These are phyloP conservation scores for Poecilia wingei DNA, from an alignment of 2,797 vertebrate genomes.

Conservation along the genomic window DNA sequence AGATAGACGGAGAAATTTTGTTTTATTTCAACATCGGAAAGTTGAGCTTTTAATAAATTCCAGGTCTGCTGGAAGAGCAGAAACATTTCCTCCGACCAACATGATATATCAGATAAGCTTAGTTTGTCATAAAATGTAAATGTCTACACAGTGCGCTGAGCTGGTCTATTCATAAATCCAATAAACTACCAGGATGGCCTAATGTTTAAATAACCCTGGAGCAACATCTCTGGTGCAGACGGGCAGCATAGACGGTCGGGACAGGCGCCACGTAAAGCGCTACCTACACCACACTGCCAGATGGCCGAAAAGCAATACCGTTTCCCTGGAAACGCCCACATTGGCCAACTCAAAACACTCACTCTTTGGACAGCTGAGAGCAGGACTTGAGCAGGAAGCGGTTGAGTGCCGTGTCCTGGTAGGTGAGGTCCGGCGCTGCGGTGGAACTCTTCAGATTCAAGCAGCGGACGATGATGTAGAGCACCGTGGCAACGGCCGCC, in stretches of 20 bases:
- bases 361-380: conserved; percentile 96
- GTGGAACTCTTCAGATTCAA: conserved; percentile 97
- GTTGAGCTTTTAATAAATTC: conserved; percentile 3
- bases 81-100: conserved; percentile 10
- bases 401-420: conserved; percentile 90
- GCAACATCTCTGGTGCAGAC: conserved; percentile 22
- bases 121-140: conserved; percentile 31
- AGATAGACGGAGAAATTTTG: background rate
- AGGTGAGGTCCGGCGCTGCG: conserved; percentile 90
- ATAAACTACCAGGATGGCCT: conserved; percentile 20
- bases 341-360: conserved; percentile 77
- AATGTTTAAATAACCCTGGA: conserved; percentile 36
- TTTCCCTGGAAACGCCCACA: conserved; percentile 46
- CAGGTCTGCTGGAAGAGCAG: background rate
- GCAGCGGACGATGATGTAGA: conserved; percentile 94
- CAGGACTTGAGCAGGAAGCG: conserved; percentile 95
- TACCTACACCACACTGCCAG: conserved; percentile 34
- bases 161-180: conserved; percentile 27
- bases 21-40: background rate
- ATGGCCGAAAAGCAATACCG: conserved; percentile 24
- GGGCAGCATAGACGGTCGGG: conserved; percentile 38
- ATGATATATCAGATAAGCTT: conserved; percentile 22
- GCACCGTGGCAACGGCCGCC: conserved; percentile 91
- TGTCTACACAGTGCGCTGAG: background rate
- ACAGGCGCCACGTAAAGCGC: conserved; percentile 39